Percentiles rank a stretch among this genome's conserved stretches.
Evolutionary conservation across 1,140 invertebrate species (phyloP).

Genomic region (Heliconius hewitsoni): DNA sequence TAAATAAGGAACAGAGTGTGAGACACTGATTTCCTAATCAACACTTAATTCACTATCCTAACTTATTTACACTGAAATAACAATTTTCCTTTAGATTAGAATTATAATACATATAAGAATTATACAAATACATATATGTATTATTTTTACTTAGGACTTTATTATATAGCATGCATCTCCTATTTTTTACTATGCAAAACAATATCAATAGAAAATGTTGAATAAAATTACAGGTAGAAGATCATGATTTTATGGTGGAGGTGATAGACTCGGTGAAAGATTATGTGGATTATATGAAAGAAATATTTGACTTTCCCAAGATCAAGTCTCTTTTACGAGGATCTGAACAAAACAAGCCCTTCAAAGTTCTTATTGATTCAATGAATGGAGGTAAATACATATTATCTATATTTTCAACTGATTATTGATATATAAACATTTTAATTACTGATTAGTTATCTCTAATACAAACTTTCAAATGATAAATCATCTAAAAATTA

Average conservation of each 20-base stretch:
- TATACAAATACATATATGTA: no score
- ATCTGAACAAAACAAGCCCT: conserved; percentile 83
- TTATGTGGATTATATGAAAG: conserved; percentile 96
- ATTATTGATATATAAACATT: background rate
- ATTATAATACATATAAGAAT: no score
- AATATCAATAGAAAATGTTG: background rate
- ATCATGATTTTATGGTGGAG: conserved; percentile 90
- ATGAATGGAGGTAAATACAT: conserved; percentile 93
- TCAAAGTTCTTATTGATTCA: conserved; percentile 95
- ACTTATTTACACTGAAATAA: no score
- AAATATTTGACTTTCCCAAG: conserved; percentile 97
- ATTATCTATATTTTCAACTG: background rate
- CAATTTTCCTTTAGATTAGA: no score
- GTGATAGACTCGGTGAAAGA: conserved; percentile 96
- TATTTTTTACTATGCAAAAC: no score
- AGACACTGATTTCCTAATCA: no score
- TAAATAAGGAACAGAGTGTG: no score
- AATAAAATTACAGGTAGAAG: conserved; percentile 84
- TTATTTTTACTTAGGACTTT: no score
- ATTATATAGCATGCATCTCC: no score
- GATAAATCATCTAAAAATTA: background rate
- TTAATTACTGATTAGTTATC: background rate
- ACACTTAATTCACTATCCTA: no score
- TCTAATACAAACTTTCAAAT: background rate
- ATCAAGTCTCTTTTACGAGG: conserved; percentile 90